Conservation (phyloP, 2,888 invertebrate genomes). For the Leucoma salicis region DNA sequence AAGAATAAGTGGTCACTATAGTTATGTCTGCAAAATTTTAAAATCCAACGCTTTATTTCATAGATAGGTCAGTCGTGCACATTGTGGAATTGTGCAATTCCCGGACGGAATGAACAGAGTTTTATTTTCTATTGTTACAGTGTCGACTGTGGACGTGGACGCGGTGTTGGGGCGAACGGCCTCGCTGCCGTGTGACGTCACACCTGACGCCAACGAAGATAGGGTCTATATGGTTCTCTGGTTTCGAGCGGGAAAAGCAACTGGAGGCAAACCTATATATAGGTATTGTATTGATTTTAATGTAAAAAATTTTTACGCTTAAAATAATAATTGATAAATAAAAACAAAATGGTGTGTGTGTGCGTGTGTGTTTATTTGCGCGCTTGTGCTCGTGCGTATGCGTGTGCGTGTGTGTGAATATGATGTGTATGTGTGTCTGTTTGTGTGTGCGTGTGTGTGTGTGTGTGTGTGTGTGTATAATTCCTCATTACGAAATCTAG, state of each 20-base stretch:
- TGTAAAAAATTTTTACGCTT: too few relatives aligned
- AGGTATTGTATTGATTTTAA: slow-evolving; percentile 78
- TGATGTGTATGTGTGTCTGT: too few relatives aligned
- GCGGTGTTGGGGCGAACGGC: slow-evolving; percentile 93
- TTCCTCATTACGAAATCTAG: too few relatives aligned
- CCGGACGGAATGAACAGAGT: not conserved
- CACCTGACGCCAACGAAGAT: slow-evolving; percentile 91
- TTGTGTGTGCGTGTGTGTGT: too few relatives aligned
- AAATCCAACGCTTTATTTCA: slow-evolving; percentile 5
- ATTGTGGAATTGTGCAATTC: slow-evolving; percentile 4
- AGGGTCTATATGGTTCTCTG: slow-evolving; percentile 95
- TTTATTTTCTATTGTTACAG: slow-evolving; percentile 46
- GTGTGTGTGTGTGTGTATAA: too few relatives aligned
- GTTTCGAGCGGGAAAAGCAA: slow-evolving; percentile 88
- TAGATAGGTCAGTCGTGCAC: not conserved
- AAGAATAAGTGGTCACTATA: too few relatives aligned
- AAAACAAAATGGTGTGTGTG: too few relatives aligned
- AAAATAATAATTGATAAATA: too few relatives aligned
- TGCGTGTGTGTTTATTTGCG: too few relatives aligned
- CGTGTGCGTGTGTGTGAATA: too few relatives aligned
- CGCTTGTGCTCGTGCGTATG: too few relatives aligned
- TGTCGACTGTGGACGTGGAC: slow-evolving; percentile 84
- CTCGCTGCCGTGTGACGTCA: slow-evolving; percentile 94
- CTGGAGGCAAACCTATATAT: slow-evolving; percentile 93
- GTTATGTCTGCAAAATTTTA: not conserved